A percentile compares a stretch with the other conserved stretches of the same genome.
Evolutionary conservation across 2,888 invertebrate genomes (phyloP).

Genomic region (Gari tellinella): DNA sequence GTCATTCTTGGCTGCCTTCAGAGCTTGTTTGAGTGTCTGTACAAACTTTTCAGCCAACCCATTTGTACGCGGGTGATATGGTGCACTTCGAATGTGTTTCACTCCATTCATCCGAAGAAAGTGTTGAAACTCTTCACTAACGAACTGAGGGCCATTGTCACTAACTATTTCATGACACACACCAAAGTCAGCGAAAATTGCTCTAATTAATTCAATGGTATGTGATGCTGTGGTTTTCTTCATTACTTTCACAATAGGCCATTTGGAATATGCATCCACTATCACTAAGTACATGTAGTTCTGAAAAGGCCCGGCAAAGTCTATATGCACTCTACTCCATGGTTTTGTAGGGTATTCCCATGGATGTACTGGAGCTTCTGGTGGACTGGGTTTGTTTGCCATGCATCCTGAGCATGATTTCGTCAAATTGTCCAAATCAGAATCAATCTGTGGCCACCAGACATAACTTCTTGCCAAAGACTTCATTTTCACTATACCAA

Average conservation of each 20-base stretch:
- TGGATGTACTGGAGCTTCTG: conserved; percentile 62
- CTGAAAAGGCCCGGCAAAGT: conserved; percentile 83
- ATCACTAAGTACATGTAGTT: conserved; percentile 66
- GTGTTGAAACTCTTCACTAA: conserved; percentile 56
- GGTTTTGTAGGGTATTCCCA: conserved; percentile 73
- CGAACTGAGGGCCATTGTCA: conserved; percentile 66
- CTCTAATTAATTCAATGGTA: conserved; percentile 43
- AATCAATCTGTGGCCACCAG: conserved; percentile 72
- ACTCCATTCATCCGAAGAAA: too few relatives aligned
- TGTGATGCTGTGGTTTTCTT: conserved; percentile 25
- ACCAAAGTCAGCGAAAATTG: conserved; percentile 46
- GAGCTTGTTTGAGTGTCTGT: too few relatives aligned
- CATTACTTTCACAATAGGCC: conserved; percentile 31
- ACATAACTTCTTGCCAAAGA: conserved; percentile 68
- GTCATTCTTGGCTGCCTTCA: too few relatives aligned
- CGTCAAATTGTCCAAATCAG: conserved; percentile 61
- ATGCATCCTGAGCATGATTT: conserved; percentile 39
- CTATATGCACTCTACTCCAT: conserved; percentile 84
- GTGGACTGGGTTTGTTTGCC: conserved; percentile 46
- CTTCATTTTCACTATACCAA: conserved; percentile 74
- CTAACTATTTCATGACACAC: conserved; percentile 55
- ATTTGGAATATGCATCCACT: conserved; percentile 59
- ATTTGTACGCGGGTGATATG: conserved; percentile 39
- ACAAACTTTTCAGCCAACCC: too few relatives aligned
- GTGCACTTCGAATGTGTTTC: conserved; percentile 13